Conservation (phyloP, 1,140 invertebrate species). For the Pemphigus obesinymphae region DNA sequence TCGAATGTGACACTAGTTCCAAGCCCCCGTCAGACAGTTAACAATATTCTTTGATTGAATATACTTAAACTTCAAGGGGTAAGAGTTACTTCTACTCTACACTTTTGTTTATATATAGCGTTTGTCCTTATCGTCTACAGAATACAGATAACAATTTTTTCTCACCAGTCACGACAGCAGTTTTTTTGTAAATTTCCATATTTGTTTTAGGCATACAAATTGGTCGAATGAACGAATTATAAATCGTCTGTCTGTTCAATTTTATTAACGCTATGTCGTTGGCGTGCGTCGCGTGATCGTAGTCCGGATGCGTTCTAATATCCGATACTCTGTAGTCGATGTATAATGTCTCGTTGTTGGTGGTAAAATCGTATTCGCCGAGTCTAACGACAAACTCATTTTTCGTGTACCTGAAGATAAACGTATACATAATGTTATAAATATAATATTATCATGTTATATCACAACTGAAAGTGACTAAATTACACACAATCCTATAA, state of each 20-base stretch:
- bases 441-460: not conserved
- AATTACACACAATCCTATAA: too few species aligned
- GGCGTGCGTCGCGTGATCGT: slow-evolving; percentile 65
- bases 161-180: slow-evolving; percentile 46
- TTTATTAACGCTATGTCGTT: slow-evolving; percentile 76
- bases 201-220: slow-evolving; percentile 61
- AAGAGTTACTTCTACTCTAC: too few species aligned
- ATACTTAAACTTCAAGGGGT: too few species aligned
- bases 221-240: slow-evolving; percentile 59
- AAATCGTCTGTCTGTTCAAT: slow-evolving; percentile 60
- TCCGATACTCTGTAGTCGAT: slow-evolving; percentile 44
- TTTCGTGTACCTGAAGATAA: slow-evolving; percentile 25
- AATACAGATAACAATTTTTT: not conserved
- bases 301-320: slow-evolving; percentile 61
- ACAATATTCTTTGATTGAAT: too few species aligned
- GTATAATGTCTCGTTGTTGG: slow-evolving; percentile 43
- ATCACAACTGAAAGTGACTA: too few species aligned
- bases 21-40: too few species aligned
- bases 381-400: slow-evolving; percentile 44
- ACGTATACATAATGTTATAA: not conserved
- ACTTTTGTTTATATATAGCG: too few species aligned
- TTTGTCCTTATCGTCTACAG: too few species aligned
- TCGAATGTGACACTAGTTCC: too few species aligned
- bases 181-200: slow-evolving; percentile 37
- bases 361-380: slow-evolving; percentile 47